Evolutionary conservation across 1,140 invertebrate genomes (phyloP).

Genomic region (Drosophila oshimai): DNA sequence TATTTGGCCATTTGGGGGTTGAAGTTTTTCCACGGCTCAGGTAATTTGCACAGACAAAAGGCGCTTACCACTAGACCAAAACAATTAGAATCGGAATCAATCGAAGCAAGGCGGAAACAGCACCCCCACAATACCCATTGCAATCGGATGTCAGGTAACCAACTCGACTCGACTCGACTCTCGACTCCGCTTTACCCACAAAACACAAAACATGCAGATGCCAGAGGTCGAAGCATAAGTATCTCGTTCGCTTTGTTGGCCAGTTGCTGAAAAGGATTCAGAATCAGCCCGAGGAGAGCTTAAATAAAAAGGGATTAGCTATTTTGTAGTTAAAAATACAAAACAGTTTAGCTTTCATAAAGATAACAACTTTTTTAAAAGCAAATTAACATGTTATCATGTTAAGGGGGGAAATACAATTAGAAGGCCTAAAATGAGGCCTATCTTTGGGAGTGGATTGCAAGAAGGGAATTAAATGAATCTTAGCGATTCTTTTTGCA

Average conservation of each 20-base stretch:
- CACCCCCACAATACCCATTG: conserved; percentile 3
- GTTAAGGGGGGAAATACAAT: too few species aligned
- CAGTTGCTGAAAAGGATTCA: not conserved
- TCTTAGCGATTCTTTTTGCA: too few species aligned
- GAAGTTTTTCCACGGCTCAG: conserved; percentile 53
- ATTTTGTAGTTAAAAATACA: too few species aligned
- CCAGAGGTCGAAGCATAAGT: not conserved
- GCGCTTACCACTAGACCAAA: conserved; percentile 46
- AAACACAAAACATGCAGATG: conserved; percentile 15
- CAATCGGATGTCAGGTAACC: conserved; percentile 63
- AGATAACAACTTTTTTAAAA: too few species aligned
- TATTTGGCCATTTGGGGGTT: conserved; percentile 71
- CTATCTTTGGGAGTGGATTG: too few species aligned
- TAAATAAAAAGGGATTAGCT: too few species aligned
- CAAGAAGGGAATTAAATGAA: too few species aligned
- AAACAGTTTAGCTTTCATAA: too few species aligned
- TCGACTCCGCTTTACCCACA: too few species aligned
- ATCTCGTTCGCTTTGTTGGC: conserved; percentile 11
- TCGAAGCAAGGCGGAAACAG: conserved; percentile 66
- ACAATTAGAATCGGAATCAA: conserved; percentile 77
- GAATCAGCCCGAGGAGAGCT: not conserved
- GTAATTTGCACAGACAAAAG: conserved; percentile 56
- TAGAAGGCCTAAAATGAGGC: too few species aligned
- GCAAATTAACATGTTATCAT: too few species aligned
- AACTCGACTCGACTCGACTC: conserved; percentile 39